A percentile compares a stretch with the other conserved stretches of the same genome.
Evolutionary conservation across 1,140 invertebrate species (phyloP).

Genomic region (Anastrepha obliqua): DNA sequence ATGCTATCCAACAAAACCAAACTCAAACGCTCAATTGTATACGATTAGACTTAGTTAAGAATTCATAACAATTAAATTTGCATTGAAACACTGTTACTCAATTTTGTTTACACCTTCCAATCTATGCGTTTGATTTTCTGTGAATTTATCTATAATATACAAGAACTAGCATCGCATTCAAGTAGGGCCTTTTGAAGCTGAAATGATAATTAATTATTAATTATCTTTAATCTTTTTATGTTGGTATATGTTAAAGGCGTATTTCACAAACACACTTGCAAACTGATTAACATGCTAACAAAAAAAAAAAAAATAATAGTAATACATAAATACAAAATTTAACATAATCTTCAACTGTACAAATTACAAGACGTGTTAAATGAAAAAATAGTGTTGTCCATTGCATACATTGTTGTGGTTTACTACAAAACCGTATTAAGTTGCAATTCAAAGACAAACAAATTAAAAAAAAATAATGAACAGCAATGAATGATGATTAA

Average conservation of each 20-base stretch:
- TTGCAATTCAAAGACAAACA: constrained; percentile 12
- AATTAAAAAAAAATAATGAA: background rate
- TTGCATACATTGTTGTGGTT: constrained; percentile 3
- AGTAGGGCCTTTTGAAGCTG: constrained; percentile 29
- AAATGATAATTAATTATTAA: background rate
- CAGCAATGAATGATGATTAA: background rate
- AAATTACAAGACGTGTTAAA: constrained; percentile 1
- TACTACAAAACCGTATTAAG: background rate
- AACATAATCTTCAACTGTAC: background rate
- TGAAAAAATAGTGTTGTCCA: background rate
- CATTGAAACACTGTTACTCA: too few relatives aligned
- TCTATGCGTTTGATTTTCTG: too few relatives aligned
- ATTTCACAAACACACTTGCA: constrained; percentile 1
- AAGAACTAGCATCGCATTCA: background rate
- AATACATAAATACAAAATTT: background rate
- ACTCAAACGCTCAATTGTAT: too few relatives aligned
- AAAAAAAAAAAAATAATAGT: background rate
- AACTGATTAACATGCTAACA: background rate
- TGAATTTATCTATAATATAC: background rate
- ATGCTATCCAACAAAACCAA: too few relatives aligned
- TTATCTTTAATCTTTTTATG: constrained; percentile 15
- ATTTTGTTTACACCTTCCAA: too few relatives aligned
- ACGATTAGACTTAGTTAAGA: too few relatives aligned
- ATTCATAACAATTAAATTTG: too few relatives aligned
- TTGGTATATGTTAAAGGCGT: background rate